Evolutionary conservation across 2,888 invertebrate genomes (phyloP).

Genomic region (Scaptomyza parva): DNA sequence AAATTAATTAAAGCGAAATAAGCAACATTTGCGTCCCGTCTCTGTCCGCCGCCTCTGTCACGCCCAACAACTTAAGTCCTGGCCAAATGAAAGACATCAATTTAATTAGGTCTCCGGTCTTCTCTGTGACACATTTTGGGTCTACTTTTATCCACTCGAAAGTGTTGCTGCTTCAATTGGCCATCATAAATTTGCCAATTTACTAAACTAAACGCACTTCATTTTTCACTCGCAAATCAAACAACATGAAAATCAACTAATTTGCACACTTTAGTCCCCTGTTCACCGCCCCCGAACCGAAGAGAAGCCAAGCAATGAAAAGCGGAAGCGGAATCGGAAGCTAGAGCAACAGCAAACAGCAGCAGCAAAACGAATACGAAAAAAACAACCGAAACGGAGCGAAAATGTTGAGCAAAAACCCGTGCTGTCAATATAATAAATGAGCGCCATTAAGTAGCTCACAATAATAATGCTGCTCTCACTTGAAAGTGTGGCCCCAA

Average conservation of each 20-base stretch:
- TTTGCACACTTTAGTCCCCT: conserved; percentile 71
- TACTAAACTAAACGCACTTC: conserved; percentile 38
- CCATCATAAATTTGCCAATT: conserved; percentile 38
- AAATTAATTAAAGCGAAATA: conserved; percentile 69
- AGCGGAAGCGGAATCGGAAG: conserved; percentile 14
- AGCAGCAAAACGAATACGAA: no score
- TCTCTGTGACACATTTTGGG: no score
- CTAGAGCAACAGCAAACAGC: not conserved
- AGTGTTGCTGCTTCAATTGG: conserved; percentile 27
- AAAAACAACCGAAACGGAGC: not conserved
- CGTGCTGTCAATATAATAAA: conserved; percentile 74
- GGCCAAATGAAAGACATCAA: not conserved
- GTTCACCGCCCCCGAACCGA: no score
- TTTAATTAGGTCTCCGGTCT: conserved; percentile 25
- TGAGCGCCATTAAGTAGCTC: conserved; percentile 64
- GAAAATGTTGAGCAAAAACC: conserved; percentile 19
- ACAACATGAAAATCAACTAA: conserved; percentile 68
- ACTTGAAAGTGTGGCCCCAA: conserved; percentile 51
- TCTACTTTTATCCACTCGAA: not conserved
- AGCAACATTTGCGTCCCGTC: conserved; percentile 51
- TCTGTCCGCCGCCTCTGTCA: not conserved
- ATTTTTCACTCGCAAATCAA: conserved; percentile 62
- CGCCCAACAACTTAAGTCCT: not conserved
- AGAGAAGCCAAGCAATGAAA: conserved; percentile 22
- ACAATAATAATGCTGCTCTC: conserved; percentile 62